These are phyloP conservation scores for Bursaphelenchus okinawaensis DNA, from an alignment of 2,888 invertebrate genomes.

Conservation along the genomic window DNA sequence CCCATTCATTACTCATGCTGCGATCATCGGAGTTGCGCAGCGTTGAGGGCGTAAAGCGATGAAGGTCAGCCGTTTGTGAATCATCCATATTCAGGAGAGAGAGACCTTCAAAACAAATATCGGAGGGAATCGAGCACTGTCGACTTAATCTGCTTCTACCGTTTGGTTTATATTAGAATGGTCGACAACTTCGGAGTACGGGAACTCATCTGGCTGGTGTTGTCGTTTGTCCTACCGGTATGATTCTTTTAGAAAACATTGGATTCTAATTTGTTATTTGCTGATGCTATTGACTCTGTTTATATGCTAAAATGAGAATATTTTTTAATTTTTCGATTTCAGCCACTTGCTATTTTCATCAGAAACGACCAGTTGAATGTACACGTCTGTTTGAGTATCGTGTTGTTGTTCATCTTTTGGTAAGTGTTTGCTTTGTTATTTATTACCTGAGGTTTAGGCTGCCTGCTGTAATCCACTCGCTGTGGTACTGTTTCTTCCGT, in stretches of 20 bases:
- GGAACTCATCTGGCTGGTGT: neutral
- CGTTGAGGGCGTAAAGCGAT: too few relatives aligned
- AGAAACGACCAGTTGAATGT: neutral
- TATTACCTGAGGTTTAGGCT: neutral
- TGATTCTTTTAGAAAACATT: too few relatives aligned
- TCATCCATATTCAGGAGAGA: neutral
- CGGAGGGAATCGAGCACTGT: neutral
- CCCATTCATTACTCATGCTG: too few relatives aligned
- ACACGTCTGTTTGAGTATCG: neutral
- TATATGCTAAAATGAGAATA: neutral
- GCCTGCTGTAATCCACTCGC: neutral
- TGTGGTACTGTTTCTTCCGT: neutral
- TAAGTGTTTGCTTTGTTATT: too few relatives aligned
- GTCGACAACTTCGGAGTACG: neutral
- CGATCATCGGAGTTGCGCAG: too few relatives aligned
- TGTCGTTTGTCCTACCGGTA: neutral
- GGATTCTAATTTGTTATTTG: too few relatives aligned
- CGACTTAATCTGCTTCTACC: neutral
- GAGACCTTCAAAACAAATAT: neutral
- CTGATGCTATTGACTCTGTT: too few relatives aligned
- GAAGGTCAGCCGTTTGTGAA: neutral
- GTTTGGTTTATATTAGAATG: too few relatives aligned
- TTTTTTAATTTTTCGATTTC: too few relatives aligned
- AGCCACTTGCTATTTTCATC: neutral
- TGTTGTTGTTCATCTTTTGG: neutral